phyloP scores from a whole-genome alignment of 1,140 invertebrate genomes.

The Drosophila ambigua region DNA sequence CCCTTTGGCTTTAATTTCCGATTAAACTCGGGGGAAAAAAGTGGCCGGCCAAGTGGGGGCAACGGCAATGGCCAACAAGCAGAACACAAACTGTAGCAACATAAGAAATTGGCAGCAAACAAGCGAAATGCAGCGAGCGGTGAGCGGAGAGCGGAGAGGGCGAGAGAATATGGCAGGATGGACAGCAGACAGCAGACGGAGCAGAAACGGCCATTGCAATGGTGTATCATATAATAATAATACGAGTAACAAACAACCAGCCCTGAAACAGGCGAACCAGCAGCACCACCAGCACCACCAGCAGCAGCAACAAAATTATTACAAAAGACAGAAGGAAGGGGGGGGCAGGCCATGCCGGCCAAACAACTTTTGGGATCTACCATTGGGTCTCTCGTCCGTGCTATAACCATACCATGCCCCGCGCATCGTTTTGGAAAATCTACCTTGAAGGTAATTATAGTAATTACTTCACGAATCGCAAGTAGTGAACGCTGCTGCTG shows the following conservation, averaged over 20 bases:
- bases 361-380: conserved; percentile 57
- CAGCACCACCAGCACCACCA: conserved; percentile 26
- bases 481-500: conserved; percentile 72
- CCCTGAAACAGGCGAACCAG: conserved; percentile 14
- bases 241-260: conserved; percentile 43
- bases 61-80: conserved; percentile 53
- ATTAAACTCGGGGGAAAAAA: conserved; percentile 64
- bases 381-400: conserved; percentile 32
- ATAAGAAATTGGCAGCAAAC: conserved; percentile 76
- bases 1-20: conserved; percentile 80
- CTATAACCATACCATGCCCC: conserved; percentile 31
- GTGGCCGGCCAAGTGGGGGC: conserved; percentile 53
- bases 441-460: conserved; percentile 84
- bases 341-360: conserved; percentile 45
- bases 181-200: not conserved
- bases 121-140: conserved; percentile 43
- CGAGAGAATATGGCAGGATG: not conserved
- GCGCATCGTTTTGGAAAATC: conserved; percentile 83
- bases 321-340: conserved; percentile 60
- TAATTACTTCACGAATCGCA: conserved; percentile 84
- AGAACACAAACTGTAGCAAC: conserved; percentile 73
- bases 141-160: not conserved
- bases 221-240: conserved; percentile 82
- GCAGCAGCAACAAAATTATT: conserved; percentile 68
- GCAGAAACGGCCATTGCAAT: conserved; percentile 71